These are phyloP conservation scores for Cyrtorhinus lividipennis DNA, from an alignment of 1,140 invertebrate species.

Conservation along the genomic window DNA sequence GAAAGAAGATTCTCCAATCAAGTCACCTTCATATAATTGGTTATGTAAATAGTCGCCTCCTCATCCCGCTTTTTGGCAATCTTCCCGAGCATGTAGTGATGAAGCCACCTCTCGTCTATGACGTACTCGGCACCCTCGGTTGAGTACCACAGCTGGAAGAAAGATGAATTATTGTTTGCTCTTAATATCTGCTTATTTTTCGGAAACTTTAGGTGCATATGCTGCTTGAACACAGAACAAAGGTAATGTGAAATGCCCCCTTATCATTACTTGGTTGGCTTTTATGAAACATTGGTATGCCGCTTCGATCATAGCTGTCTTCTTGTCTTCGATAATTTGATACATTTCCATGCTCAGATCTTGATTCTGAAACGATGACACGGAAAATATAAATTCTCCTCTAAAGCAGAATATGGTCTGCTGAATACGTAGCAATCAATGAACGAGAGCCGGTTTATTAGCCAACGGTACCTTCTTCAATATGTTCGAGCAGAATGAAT, in stretches of 20 bases:
- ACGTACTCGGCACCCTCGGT: conserved; percentile 38
- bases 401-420: too few relatives aligned
- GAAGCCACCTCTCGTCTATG: conserved; percentile 71
- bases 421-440: too few relatives aligned
- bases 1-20: too few relatives aligned
- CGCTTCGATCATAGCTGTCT: conserved; percentile 59
- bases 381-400: too few relatives aligned
- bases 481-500: conserved; percentile 70
- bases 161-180: too few relatives aligned
- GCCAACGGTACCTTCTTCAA: conserved; percentile 45
- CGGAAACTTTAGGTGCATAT: too few relatives aligned
- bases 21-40: conserved; percentile 58
- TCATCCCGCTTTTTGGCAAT: conserved; percentile 67
- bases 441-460: too few relatives aligned
- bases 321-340: conserved; percentile 53
- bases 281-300: conserved; percentile 61
- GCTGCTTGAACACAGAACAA: too few relatives aligned
- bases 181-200: too few relatives aligned
- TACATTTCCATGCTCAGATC: conserved; percentile 58
- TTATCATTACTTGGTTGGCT: conserved; percentile 44
- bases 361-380: conserved; percentile 18
- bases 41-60: conserved; percentile 53
- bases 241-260: too few relatives aligned
- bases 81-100: conserved; percentile 88
- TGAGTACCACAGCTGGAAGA: conserved; percentile 26